These are phyloP conservation scores for Asteroscopus sphinx DNA, from an alignment of 2,888 invertebrate genomes.

Conservation along the genomic window DNA sequence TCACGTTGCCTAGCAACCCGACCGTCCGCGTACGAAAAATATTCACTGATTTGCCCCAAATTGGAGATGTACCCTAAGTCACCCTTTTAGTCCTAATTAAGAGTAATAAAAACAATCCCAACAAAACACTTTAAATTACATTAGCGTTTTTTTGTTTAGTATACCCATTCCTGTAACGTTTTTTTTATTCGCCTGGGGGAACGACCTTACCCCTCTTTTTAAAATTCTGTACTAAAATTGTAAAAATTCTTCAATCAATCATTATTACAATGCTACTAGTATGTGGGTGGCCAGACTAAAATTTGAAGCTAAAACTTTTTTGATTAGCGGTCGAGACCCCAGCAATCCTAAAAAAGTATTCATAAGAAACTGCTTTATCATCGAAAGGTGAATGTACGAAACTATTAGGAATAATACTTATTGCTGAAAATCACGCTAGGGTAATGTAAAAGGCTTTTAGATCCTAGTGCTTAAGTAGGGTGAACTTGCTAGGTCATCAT, in stretches of 20 bases:
- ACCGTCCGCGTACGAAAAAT: constrained; percentile 13
- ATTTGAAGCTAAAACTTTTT: constrained; percentile 1
- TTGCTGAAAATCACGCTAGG: constrained; percentile 44
- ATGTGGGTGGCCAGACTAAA: background rate
- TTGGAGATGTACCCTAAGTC: constrained; percentile 20
- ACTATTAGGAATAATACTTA: constrained; percentile 24
- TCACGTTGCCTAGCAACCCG: constrained; percentile 15
- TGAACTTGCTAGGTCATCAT: constrained; percentile 39
- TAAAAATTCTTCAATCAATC: too few species aligned
- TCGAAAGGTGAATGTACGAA: constrained; percentile 15
- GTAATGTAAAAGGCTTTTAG: constrained; percentile 37
- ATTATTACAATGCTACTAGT: too few species aligned
- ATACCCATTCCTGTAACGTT: background rate
- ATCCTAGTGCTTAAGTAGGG: constrained; percentile 28
- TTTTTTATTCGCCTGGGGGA: too few species aligned
- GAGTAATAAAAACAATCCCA: constrained; percentile 38
- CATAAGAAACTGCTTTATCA: constrained; percentile 35
- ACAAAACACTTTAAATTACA: constrained; percentile 27
- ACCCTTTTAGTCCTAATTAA: constrained; percentile 53
- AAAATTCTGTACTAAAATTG: too few species aligned
- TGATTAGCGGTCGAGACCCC: constrained; percentile 16
- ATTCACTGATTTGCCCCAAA: constrained; percentile 21
- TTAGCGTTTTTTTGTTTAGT: constrained; percentile 9
- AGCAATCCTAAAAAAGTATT: constrained; percentile 4
- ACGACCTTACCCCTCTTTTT: too few species aligned